A percentile compares a stretch with the other conserved stretches of the same genome.
Conservation (phyloP, 64 coral and sea anemone genomes). For the Montipora foliosa region DNA sequence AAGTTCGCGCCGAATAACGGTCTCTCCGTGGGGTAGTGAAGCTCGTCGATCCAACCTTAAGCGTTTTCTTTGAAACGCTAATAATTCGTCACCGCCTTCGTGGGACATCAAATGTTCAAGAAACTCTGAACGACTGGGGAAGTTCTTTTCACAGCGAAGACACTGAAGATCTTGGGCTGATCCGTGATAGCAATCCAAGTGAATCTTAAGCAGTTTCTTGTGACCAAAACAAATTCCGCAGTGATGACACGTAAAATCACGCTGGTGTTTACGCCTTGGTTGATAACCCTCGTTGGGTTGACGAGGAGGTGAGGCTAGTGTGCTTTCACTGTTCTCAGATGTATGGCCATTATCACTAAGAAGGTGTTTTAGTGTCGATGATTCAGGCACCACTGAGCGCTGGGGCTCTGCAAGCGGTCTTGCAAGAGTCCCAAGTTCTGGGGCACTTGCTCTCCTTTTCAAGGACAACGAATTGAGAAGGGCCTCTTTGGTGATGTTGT, state of each 20-base stretch:
- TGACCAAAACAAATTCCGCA: constrained; percentile 89
- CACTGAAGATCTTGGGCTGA: constrained; percentile 49
- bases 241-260: constrained; percentile 73
- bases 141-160: constrained; percentile 68
- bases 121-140: constrained; percentile 72
- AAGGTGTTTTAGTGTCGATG: background rate
- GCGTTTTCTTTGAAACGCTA: constrained; percentile 73
- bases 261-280: constrained; percentile 57
- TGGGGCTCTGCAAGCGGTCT: background rate
- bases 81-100: constrained; percentile 60
- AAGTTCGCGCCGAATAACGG: constrained; percentile 27
- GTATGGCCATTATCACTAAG: background rate
- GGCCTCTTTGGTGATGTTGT: constrained; percentile 89
- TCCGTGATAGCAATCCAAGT: constrained; percentile 92
- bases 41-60: constrained; percentile 51
- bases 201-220: constrained; percentile 93
- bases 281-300: constrained; percentile 27
- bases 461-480: constrained; percentile 86
- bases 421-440: constrained; percentile 62
- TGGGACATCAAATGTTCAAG: constrained; percentile 94
- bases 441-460: constrained; percentile 79
- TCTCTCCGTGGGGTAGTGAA: constrained; percentile 19
- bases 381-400: background rate
- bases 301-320: background rate
- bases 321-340: background rate